Evolutionary conservation across 2,888 invertebrate species (phyloP).

Genomic region (Spialia ferax): DNA sequence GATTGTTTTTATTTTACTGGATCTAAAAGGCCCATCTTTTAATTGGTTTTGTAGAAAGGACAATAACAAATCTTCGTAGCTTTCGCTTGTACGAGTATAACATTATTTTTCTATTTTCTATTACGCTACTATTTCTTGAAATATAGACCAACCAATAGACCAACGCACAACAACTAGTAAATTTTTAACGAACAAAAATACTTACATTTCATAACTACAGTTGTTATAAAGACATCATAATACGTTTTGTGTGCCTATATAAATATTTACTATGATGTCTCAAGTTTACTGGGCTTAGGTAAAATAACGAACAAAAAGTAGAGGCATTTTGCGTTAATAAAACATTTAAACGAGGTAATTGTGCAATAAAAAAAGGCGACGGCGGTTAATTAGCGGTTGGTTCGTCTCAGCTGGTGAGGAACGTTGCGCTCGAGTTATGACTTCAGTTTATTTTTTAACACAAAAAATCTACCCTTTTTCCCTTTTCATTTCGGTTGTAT

Average conservation of each 20-base stretch:
- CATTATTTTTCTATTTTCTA: too few relatives aligned
- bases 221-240: background rate
- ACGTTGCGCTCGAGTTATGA: constrained; percentile 68
- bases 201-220: background rate
- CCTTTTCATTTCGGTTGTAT: constrained; percentile 54
- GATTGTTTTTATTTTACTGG: background rate
- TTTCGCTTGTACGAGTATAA: too few relatives aligned
- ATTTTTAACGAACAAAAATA: background rate
- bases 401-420: constrained; percentile 36
- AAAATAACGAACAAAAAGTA: background rate
- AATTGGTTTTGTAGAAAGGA: background rate
- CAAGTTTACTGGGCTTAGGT: background rate
- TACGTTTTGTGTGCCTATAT: background rate
- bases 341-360: constrained; percentile 26
- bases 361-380: constrained; percentile 28
- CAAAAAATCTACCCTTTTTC: constrained; percentile 62
- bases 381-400: constrained; percentile 30
- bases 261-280: background rate
- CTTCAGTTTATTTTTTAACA: constrained; percentile 68
- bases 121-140: too few relatives aligned
- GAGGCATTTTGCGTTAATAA: constrained; percentile 5
- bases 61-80: too few relatives aligned
- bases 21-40: background rate
- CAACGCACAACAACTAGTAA: too few relatives aligned
- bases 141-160: too few relatives aligned